phyloP scores from a whole-genome alignment of 2,797 vertebrate genomes.

The Rhabdophis nuchalis region DNA sequence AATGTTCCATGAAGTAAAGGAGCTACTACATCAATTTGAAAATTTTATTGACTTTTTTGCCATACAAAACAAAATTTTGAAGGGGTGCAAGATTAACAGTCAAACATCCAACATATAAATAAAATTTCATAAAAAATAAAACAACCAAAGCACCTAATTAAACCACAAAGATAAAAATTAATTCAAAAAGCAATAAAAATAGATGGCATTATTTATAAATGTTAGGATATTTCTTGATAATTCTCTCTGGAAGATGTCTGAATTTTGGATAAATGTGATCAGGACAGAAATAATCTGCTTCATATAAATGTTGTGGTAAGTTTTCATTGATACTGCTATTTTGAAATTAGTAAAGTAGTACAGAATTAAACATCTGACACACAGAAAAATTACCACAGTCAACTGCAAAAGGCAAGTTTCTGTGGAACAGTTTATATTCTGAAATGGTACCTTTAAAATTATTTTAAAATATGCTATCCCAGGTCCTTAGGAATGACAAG shows the following conservation, averaged over 20 bases:
- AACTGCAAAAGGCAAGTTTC: background rate
- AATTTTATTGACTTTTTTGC: background rate
- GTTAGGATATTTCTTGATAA: background rate
- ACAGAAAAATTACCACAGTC: background rate
- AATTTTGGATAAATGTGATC: background rate
- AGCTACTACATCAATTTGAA: background rate
- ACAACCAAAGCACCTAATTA: background rate
- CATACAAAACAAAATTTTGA: background rate
- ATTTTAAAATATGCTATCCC: background rate
- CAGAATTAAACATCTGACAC: background rate
- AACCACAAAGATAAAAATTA: background rate
- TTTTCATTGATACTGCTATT: background rate
- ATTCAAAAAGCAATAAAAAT: background rate
- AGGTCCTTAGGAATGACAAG: background rate
- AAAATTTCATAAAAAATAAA: background rate
- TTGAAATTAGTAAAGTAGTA: background rate
- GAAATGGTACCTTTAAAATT: background rate
- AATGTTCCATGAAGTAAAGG: background rate
- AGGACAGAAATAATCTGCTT: background rate
- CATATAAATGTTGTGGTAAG: background rate
- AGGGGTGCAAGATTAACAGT: background rate
- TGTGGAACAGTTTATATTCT: background rate
- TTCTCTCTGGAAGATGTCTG: background rate
- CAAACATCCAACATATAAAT: background rate
- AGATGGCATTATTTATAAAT: background rate